Evolutionary conservation across 2,888 invertebrate genomes (phyloP).

Genomic region (Andrena marginata): DNA sequence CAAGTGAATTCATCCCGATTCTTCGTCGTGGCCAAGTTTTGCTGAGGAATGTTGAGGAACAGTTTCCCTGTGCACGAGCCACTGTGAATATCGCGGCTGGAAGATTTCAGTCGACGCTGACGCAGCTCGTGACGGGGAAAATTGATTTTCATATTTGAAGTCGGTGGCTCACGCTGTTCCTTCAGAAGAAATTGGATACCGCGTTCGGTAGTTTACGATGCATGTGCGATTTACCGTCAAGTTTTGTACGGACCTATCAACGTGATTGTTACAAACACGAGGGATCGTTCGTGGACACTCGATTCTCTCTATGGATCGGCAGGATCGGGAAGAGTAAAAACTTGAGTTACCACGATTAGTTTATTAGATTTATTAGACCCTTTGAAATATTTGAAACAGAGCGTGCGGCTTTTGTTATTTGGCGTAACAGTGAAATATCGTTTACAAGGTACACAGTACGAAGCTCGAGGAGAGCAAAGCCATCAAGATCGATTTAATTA

Average conservation of each 20-base stretch:
- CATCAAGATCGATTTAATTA: conserved; percentile 63
- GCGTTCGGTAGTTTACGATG: too few relatives aligned
- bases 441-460: conserved; percentile 71
- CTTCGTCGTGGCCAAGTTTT: background rate
- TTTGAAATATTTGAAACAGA: conserved; percentile 81
- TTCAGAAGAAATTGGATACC: background rate
- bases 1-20: background rate
- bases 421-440: conserved; percentile 76
- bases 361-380: conserved; percentile 81
- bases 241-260: too few relatives aligned
- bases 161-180: background rate
- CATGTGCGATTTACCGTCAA: too few relatives aligned
- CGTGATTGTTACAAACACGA: too few relatives aligned
- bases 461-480: conserved; percentile 68
- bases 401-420: conserved; percentile 77
- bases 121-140: background rate
- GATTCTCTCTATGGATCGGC: background rate
- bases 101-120: background rate
- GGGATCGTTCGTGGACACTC: background rate
- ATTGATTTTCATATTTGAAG: conserved; percentile 12
- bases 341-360: conserved; percentile 35
- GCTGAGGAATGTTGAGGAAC: background rate
- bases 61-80: background rate
- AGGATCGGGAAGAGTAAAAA: background rate
- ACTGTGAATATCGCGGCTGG: background rate